Evolutionary conservation across 2,113 vertebrate species (phyloP), one percentile per base, ranked within the genome.

Genomic region (Laterallus jamaicensis): DNA sequence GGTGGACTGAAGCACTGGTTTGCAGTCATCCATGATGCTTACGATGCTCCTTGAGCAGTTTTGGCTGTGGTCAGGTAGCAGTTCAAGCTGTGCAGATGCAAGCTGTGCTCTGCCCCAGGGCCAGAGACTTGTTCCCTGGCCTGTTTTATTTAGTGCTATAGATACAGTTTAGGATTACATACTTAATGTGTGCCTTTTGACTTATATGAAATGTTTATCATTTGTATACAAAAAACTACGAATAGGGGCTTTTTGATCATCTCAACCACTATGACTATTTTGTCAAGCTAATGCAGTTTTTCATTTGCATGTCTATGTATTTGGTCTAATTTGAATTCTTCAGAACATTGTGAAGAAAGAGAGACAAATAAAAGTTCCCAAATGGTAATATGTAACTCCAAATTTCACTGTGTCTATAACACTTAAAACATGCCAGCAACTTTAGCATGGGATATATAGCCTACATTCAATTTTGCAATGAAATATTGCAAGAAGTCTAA

Each of bases 181-280:
- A 10, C 18, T 67, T 86, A 16, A 25, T 70, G 70, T 86, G 47
- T 92, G 15, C 47, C 42, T 74, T 92, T 74, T 78, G 55, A 70
- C 40, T 84, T 84, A 32, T 35, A 52, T 71, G 6, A 63, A 71
- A 74, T 20, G 24, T 86, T 67, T 54, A 54, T 35, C 4, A 69
- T 92, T 92, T 93, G 75, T 88, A 50, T 88, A 76, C 79, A 70
- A 76, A 93, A 62, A 96, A 92, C 4, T 10, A 83, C 59, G 50
- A 92, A 75, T 58, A 86, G 47, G 16, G 15, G 7, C 71, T 77
- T 92, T 93, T 28, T 88, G 37, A 52, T 86, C 21, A 58, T 83
- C 31, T 44, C 59, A 90, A 74, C 37, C 13, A 3, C 68, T 75
- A 15, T 19, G 50, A 70, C 31, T 70, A 59, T 64, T 88, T 88